Evolutionary conservation across 2,113 vertebrate species (phyloP), one percentile per base, ranked within the genome.

Genomic region (Cairina moschata): DNA sequence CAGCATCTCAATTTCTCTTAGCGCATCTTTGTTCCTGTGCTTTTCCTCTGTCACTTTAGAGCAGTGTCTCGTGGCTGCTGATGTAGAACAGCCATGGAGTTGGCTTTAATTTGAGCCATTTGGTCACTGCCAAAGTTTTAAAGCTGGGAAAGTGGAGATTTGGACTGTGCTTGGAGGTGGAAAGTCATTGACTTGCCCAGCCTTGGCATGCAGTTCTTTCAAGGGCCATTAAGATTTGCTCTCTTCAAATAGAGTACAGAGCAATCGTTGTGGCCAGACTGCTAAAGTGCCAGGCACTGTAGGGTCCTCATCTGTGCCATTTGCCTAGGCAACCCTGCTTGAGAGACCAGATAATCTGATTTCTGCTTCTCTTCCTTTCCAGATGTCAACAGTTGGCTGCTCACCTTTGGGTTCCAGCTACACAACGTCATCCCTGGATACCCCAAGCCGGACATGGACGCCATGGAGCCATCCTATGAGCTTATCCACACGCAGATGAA

Each of bases 381-480:
- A 99, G 99, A 99, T 98, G 99, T 99, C 88, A 99, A 99, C 98
- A 99, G 99, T 82, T 99, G 99, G 99, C 97, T 99, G 90, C 99
- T 99, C 94, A 99, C 99, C 40, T 99, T 99, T 7, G 99, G 99
- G 72, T 99, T 99, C 98, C 99, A 99, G 94, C 97, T 99, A 17
- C 99, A 99, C 97, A 99, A 99, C 2, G 99, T 99, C 88, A 99
- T 99, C 90, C 99, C 99, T 0, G 99, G 99, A 54, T 99, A 99
- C 87, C 98, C 98, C 71, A 99, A 99, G 80, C 99, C 99, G 4
- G 98, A 97, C 66, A 98, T 97, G 4, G 98, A 99, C 59, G 95
- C 98, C 50, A 98, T 99, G 99, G 99, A 99, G 87, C 99, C 99
- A 0, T 99, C 99, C n/a, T 99, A 99, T 6, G 99, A 99, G 95